Conservation (phyloP, 2,797 vertebrate species). For the Clarias platycephalus region DNA sequence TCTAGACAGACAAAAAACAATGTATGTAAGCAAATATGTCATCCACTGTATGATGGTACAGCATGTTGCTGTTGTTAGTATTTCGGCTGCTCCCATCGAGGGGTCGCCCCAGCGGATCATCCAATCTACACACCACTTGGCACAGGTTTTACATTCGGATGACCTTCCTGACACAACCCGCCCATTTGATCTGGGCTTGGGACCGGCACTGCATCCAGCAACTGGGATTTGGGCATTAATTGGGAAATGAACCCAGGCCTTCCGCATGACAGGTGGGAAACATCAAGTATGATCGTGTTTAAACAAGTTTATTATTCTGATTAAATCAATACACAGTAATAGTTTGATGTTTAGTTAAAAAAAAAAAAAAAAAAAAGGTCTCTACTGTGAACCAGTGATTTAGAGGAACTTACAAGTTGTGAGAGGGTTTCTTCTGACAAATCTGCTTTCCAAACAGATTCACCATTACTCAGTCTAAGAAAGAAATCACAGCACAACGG, state of each 20-base stretch:
- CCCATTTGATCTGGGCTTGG: too few relatives aligned
- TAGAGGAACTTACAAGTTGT: conserved; percentile 61
- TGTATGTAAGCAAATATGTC: neutral
- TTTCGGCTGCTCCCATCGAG: too few relatives aligned
- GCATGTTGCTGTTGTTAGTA: too few relatives aligned
- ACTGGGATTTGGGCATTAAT: too few relatives aligned
- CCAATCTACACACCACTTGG: too few relatives aligned
- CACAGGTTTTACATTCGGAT: too few relatives aligned
- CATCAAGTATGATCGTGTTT: neutral
- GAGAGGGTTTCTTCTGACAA: conserved; percentile 59
- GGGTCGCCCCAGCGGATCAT: too few relatives aligned
- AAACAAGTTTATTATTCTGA: neutral
- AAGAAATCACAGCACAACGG: neutral
- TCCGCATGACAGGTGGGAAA: too few relatives aligned
- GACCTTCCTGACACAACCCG: too few relatives aligned
- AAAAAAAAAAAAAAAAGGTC: neutral
- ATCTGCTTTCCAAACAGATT: conserved; percentile 68
- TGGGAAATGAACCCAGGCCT: too few relatives aligned
- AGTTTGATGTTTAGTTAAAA: neutral
- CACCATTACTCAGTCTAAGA: conserved; percentile 70
- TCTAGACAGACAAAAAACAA: neutral
- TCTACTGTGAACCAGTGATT: neutral
- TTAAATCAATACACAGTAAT: neutral
- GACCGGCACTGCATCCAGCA: too few relatives aligned
- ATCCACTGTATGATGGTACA: neutral